Evolutionary conservation across 2,113 vertebrate species (phyloP).

Genomic region (Odontesthes bonariensis): DNA sequence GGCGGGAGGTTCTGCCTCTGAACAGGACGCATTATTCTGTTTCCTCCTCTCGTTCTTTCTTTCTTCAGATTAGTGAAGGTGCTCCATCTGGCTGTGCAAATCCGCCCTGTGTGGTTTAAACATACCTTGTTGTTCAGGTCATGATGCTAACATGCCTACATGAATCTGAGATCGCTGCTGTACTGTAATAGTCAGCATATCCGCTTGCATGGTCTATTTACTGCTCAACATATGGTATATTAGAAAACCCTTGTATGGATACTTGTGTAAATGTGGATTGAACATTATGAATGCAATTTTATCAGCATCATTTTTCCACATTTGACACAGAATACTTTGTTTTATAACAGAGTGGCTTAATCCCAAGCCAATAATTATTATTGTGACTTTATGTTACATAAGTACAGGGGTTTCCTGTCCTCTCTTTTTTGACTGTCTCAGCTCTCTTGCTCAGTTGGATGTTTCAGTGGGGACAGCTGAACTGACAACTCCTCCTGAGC

Average conservation of each 20-base stretch:
- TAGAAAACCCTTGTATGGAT: neutral
- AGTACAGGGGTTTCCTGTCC: constrained; percentile 63
- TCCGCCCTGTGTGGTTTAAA: constrained; percentile 35
- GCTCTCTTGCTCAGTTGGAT: constrained; percentile 55
- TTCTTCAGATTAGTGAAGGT: constrained; percentile 34
- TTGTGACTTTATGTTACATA: constrained; percentile 45
- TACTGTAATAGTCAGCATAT: constrained; percentile 1
- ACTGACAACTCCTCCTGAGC: constrained; percentile 69
- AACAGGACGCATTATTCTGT: constrained; percentile 55
- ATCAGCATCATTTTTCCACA: neutral
- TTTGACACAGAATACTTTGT: neutral
- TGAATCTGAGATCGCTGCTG: constrained; percentile 7
- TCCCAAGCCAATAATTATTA: constrained; percentile 4
- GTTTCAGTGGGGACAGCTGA: constrained; percentile 57
- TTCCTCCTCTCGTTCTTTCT: constrained; percentile 12
- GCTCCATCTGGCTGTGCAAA: constrained; percentile 29
- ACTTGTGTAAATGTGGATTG: neutral
- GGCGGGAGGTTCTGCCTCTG: constrained; percentile 35
- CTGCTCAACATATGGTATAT: neutral
- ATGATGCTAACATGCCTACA: constrained; percentile 17
- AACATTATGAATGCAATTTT: neutral
- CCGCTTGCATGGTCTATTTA: constrained; percentile 1
- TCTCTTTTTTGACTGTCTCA: constrained; percentile 42
- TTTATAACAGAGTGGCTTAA: neutral
- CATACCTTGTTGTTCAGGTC: constrained; percentile 31